Base-by-base conservation (phyloP, 2,797 vertebrate species). In the Chelon auratus region DNA sequence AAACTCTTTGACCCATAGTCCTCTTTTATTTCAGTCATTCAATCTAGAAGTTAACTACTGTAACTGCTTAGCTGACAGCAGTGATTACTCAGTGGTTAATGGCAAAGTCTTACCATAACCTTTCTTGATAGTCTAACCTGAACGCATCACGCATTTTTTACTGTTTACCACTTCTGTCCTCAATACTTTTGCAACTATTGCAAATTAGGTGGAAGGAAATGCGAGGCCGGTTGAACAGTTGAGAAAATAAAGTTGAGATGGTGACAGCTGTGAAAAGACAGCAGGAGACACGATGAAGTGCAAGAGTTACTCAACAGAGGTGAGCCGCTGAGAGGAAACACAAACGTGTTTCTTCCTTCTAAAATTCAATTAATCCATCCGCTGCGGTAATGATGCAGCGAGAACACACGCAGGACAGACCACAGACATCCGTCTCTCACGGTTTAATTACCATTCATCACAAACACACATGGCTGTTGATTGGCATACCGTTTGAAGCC, bases 371-470 rank as follows among this genome's bases (percentile, higher is more conserved):
- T 43, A 81, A 47, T 9, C 45, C 50, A 61, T 65, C 52, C n/a
- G 22, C n/a, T 0, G 36, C 13, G 52, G 47, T 47, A 67, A 83
- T 22, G 42, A 77, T 68, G 67, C 50, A 62, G n/a, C 1, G 6
- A 64, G 59, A 77, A 51, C 17, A 64, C 64, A 58, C 18, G 17
- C 0, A 70, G 8, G 62, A 61, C 12, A 48, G 45, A 15, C 62
- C 18, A 36, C 39, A 62, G 47, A 56, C 59, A 43, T 43, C 42
- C 17, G 9, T 59, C 73, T 17, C 40, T 62, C 62, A 63, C 11
- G 45, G 56, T 59, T 68, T 62, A 67, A 86, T 84, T 62, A 62
- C 55, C 64, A 73, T 63, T 70, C 33, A 78, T 66, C 22, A 52
- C 18, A 60, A 68, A 77, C 47, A 47, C 58, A 60, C 61, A 22